Base-by-base conservation (phyloP, 2,888 invertebrate genomes). In the Cepaea hortensis region DNA sequence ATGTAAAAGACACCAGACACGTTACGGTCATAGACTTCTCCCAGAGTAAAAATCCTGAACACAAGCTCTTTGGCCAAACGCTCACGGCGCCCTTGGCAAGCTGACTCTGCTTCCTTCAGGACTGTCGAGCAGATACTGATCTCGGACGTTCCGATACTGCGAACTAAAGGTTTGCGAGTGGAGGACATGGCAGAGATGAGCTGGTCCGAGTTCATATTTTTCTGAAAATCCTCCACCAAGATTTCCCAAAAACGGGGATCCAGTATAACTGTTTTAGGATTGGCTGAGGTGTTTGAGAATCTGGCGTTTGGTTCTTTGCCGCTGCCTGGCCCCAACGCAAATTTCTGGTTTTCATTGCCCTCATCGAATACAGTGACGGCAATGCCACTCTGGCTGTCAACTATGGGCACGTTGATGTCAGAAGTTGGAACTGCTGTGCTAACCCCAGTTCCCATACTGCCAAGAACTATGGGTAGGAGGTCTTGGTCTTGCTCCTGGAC, bases 241-340 rank as follows among this genome's bases (percentile, higher is more conserved):
- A 89, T 89, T 7, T 89, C 88, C 88, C 88, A 89, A 84, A 89
- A 89, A 15, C 87, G 77, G 23, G 88, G 88, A 61, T 89, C 88
- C 18, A 89, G 79, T 7, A 89, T 89, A 50, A 89, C 88, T 1
- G 88, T 89, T 83, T 89, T 89, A 15, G 88, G 88, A 35, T 84
- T 86, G 15, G 73, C 61, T 0, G 87, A 89, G 5, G 87, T 87
- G 62, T 87, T 89, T 68, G 88, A 87, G 84, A 89, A 89, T 20
- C 87, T 85, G 15, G 87, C 85, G 65, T 86, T 87, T 15, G 87
- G 87, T 62, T 89, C 88, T 61, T 89, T 87, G 72, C 87, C 85
- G 85, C 88, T 89, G 70, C 87, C 88, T 20, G 88, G 88, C 0
- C 88, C 88, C 55, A 89, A 84, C 76, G 87, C 87, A 81, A 87